phyloP scores from a whole-genome alignment of 2,888 invertebrate species.

The Morinoia aosen region DNA sequence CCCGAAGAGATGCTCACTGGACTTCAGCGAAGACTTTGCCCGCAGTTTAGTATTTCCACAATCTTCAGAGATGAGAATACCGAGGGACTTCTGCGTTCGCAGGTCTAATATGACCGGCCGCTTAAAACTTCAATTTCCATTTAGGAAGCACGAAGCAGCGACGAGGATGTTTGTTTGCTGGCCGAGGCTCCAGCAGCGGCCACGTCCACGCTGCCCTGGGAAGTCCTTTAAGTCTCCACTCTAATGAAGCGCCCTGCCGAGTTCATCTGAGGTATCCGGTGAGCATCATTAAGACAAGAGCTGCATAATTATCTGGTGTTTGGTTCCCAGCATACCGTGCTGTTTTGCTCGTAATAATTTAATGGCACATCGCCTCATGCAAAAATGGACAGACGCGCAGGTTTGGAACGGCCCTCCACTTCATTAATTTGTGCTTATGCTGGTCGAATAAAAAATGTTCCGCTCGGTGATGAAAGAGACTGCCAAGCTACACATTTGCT shows the following conservation, averaged over 20 bases:
- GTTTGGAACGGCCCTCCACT: neutral
- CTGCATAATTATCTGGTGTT: slow-evolving; percentile 12
- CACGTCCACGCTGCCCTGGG: neutral
- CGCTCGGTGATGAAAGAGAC: neutral
- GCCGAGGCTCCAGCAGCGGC: neutral
- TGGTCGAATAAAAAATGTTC: neutral
- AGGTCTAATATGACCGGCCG: neutral
- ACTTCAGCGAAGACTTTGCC: neutral
- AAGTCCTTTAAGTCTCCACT: neutral
- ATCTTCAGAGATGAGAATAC: neutral
- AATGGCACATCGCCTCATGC: neutral
- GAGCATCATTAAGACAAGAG: slow-evolving; percentile 4
- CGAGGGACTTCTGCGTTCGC: neutral
- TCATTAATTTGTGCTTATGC: neutral
- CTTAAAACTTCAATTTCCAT: neutral
- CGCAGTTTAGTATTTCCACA: neutral
- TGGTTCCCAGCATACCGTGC: neutral
- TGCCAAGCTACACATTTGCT: neutral
- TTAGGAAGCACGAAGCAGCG: neutral
- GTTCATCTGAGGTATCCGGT: neutral
- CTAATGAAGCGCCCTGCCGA: neutral
- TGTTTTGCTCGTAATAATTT: neutral
- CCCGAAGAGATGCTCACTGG: neutral
- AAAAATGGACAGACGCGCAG: neutral
- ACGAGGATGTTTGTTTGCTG: neutral